Base-by-base conservation (phyloP, 2,797 vertebrate species). In the Oreortyx pictus region DNA sequence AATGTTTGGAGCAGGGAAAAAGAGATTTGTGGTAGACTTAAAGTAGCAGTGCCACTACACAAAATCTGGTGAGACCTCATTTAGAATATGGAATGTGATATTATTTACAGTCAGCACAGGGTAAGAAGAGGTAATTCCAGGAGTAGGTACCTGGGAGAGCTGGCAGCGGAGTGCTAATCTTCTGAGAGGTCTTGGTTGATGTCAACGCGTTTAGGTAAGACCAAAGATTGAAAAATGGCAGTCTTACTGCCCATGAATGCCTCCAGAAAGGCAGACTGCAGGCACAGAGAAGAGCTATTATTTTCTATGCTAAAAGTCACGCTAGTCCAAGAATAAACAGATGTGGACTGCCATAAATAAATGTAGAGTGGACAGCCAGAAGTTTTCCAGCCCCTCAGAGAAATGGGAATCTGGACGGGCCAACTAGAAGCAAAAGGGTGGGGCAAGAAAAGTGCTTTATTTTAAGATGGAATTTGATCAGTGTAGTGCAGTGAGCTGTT, bases 271-370 rank as follows among this genome's bases (percentile, higher is more conserved):
- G 35, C 39, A 93, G 92, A 81, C 82, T 78, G 65, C 54, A 88
- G 89, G 65, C 54, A 60, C 8, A 76, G n/a, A 46, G 39, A 81
- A 74, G 89, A 92, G 18, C 66, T 78, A 3, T 80, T 50, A 43
- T 94, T 91, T 93, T 83, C 85, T 88, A 25, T 83, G 61, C 66
- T 94, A 33, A 77, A 86, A 91, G 50, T 15, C 82, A 59, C 59
- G 15, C 50, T 82, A 81, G 77, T 75, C 56, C 35, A 86, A 91
- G 85, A 93, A 91, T 86, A 82, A 84, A 82, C 14, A 52, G 20
- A 18, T 79, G 88, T 67, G 67, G 82, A 62, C 12, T 79, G 19
- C 86, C 49, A 49, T 17, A 33, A 92, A 61, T 92, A 88, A 88
- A 91, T 77, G 64, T 88, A 84, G 78, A 9, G 67, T 74, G 74